Percentiles rank a stretch among this genome's conserved stretches.
Conservation (phyloP, 2,113 vertebrate genomes). For the Myrmophylax atrothorax region DNA sequence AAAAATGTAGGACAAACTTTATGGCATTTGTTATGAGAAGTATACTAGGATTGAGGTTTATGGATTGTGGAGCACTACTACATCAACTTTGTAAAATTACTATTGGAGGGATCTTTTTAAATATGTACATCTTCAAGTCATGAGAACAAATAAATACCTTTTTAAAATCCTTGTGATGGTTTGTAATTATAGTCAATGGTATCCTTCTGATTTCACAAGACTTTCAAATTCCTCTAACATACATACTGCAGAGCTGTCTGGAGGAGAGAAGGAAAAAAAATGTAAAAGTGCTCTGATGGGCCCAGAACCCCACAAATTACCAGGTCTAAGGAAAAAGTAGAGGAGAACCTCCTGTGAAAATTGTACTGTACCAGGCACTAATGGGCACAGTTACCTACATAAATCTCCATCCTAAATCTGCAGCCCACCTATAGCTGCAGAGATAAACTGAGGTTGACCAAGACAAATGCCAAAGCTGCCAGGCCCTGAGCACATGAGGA, state of each 20-base stretch:
- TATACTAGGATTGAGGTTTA: neutral
- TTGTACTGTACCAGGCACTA: neutral
- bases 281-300: neutral
- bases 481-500: neutral
- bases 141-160: neutral
- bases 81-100: neutral
- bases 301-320: neutral
- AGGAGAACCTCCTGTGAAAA: neutral
- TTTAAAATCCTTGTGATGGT: neutral
- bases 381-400: fast-evolving
- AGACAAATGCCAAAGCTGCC: neutral
- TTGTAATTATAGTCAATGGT: neutral
- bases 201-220: neutral
- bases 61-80: neutral
- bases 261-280: neutral
- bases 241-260: neutral
- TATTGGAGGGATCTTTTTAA: neutral
- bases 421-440: neutral
- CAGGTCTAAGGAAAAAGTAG: neutral
- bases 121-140: neutral
- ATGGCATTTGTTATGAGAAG: neutral
- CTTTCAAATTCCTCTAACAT: neutral
- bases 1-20: neutral
- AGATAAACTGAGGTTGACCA: fast-evolving
- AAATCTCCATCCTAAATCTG: neutral